These are phyloP conservation scores for Tinea trinotella DNA, from an alignment of 2,888 invertebrate genomes.

Conservation along the genomic window DNA sequence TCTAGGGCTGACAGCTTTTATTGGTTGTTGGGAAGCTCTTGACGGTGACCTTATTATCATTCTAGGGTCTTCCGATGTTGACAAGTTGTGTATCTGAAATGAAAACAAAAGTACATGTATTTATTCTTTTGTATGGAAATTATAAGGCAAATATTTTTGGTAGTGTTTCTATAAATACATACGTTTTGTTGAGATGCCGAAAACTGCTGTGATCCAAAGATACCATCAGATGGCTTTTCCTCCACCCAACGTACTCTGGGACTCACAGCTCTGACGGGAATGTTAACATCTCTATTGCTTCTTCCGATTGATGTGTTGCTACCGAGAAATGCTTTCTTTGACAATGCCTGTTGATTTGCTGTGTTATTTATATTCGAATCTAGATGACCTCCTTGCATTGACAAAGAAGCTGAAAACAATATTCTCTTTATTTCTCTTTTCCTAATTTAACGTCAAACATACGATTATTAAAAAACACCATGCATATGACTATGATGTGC, in stretches of 20 bases:
- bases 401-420: constrained; percentile 77
- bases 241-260: constrained; percentile 66
- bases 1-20: constrained; percentile 65
- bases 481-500: background rate
- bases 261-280: constrained; percentile 67
- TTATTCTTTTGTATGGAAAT: too few relatives aligned
- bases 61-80: constrained; percentile 53
- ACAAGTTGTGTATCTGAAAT: constrained; percentile 40
- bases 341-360: constrained; percentile 56
- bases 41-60: constrained; percentile 53
- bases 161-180: constrained; percentile 27
- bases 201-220: constrained; percentile 52
- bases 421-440: constrained; percentile 16
- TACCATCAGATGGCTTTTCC: constrained; percentile 50
- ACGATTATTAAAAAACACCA: background rate
- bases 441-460: background rate
- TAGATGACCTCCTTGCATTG: constrained; percentile 75
- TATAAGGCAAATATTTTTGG: background rate
- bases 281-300: constrained; percentile 56
- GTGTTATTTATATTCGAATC: constrained; percentile 64
- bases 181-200: constrained; percentile 63
- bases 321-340: constrained; percentile 66
- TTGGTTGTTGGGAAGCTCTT: constrained; percentile 58
- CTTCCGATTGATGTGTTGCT: constrained; percentile 66
- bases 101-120: background rate